Conservation (phyloP, 2,113 vertebrate species). For the Pterocles burchelli region DNA sequence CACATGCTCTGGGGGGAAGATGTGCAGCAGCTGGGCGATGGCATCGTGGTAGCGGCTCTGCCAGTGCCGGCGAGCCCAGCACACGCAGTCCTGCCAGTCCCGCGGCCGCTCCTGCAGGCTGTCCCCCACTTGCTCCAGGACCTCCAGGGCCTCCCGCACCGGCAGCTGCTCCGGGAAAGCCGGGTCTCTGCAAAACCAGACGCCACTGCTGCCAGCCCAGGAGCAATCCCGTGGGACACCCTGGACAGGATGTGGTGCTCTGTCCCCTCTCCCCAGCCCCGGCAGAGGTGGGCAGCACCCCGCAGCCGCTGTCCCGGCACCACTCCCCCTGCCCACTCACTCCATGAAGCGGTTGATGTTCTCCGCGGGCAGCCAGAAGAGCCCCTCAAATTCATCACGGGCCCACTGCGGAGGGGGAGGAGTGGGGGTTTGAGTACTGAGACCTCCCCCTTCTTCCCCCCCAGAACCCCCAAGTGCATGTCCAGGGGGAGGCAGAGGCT, state of each 20-base stretch:
- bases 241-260: accelerated
- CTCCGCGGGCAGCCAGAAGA: slow-evolving; percentile 59
- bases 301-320: accelerated
- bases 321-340: slow-evolving; percentile 27
- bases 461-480: not conserved
- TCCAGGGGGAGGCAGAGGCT: not conserved
- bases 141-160: slow-evolving; percentile 63
- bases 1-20: slow-evolving; percentile 75
- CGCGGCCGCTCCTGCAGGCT: slow-evolving; percentile 66
- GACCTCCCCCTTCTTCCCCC: accelerated
- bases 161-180: slow-evolving; percentile 63
- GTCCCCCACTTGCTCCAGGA: slow-evolving; percentile 65
- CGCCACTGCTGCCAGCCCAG: not conserved
- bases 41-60: slow-evolving; percentile 75
- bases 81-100: slow-evolving; percentile 78
- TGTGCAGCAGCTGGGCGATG: slow-evolving; percentile 79
- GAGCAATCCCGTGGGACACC: accelerated
- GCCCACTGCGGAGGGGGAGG: slow-evolving; percentile 30
- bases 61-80: slow-evolving; percentile 80
- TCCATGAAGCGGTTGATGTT: slow-evolving; percentile 34
- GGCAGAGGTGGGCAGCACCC: accelerated
- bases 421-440: not conserved
- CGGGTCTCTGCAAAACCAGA: slow-evolving; percentile 67
- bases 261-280: not conserved
- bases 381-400: slow-evolving; percentile 57